phyloP scores from a whole-genome alignment of 2,888 invertebrate species.

The Lysandra coridon region DNA sequence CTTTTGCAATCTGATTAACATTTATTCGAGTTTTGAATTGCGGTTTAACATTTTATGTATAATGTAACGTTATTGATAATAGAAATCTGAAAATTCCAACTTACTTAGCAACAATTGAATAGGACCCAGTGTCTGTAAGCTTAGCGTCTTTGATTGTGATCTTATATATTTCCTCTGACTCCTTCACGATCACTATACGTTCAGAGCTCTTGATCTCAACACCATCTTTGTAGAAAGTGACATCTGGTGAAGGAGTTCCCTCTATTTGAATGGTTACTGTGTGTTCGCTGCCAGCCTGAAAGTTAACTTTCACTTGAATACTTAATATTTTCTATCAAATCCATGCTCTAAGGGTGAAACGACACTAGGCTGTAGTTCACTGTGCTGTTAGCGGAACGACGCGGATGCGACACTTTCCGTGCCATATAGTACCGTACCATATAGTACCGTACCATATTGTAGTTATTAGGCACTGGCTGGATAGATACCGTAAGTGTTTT shows the following conservation, averaged over 20 bases:
- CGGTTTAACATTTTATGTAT: no score
- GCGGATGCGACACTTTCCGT: no score
- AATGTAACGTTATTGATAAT: no score
- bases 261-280: constrained; percentile 91
- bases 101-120: constrained; percentile 89
- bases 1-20: no score
- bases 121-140: constrained; percentile 91
- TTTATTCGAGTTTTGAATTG: no score
- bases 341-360: no score
- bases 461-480: no score
- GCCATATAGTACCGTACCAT: no score
- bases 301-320: neutral
- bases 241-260: constrained; percentile 89
- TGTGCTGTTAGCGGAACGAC: no score
- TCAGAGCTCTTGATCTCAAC: constrained; percentile 87
- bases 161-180: constrained; percentile 84
- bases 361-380: no score
- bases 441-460: no score
- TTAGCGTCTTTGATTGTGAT: constrained; percentile 86
- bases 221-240: constrained; percentile 94
- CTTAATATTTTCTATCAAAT: neutral
- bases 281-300: constrained; percentile 83
- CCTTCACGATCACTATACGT: constrained; percentile 86
- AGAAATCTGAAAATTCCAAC: constrained; percentile 39
- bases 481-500: no score